Conservation (phyloP, 2,113 vertebrate species). For the Pluvianellus socialis region DNA sequence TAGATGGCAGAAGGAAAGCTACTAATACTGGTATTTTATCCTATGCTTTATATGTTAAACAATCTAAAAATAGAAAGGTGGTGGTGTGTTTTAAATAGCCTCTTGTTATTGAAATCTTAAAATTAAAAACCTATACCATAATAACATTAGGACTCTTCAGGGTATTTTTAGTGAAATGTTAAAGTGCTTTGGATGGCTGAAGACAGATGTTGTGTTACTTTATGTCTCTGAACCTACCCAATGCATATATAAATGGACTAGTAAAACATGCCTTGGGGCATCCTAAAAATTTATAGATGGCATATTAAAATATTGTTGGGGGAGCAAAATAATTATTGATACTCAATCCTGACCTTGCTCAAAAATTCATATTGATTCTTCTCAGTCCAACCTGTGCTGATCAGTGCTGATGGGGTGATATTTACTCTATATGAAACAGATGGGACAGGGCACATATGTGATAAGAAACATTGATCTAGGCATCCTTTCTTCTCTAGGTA, state of each 20-base stretch:
- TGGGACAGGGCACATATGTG: neutral
- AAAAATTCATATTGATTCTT: conserved; percentile 25
- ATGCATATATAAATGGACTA: neutral
- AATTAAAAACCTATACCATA: conserved; percentile 37
- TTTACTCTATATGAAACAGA: neutral
- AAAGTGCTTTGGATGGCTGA: conserved; percentile 22
- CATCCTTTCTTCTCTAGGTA: conserved; percentile 24
- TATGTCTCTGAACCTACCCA: conserved; percentile 11
- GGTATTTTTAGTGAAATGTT: conserved; percentile 44
- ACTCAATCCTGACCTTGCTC: neutral
- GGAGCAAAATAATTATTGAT: conserved; percentile 35
- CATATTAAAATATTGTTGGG: conserved; percentile 30
- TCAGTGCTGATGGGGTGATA: neutral
- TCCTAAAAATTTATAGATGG: conserved; percentile 37
- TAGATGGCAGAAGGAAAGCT: neutral
- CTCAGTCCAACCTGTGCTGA: neutral
- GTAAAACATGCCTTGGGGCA: conserved; percentile 23
- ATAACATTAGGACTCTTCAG: neutral
- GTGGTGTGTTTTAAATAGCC: neutral
- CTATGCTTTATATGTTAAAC: neutral
- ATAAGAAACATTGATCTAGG: neutral
- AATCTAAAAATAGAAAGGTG: neutral
- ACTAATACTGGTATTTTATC: neutral
- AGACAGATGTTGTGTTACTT: neutral
- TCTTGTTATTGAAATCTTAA: neutral